phyloP scores from a whole-genome alignment of 2,888 invertebrate species.

The Rhopalosiphum nymphaeae region DNA sequence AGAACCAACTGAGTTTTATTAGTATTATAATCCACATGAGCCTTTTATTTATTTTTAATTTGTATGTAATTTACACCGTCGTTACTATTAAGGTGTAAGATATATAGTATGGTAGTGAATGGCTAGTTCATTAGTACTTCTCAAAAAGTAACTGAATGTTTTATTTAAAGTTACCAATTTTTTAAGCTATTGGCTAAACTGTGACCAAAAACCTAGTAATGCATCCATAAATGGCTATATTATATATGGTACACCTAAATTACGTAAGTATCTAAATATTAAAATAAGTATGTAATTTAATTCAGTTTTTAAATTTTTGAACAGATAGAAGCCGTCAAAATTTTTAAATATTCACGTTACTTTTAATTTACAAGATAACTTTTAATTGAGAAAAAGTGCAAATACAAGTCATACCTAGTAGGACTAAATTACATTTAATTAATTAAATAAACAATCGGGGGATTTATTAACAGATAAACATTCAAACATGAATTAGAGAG shows the following conservation, averaged over 20 bases:
- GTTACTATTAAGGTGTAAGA: not conserved
- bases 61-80: not conserved
- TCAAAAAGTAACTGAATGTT: not conserved
- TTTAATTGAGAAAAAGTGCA: conserved; percentile 26
- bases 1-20: not conserved
- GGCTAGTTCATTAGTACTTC: not conserved
- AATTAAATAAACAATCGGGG: not conserved
- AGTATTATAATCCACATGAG: not conserved
- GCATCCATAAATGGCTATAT: not conserved
- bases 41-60: not conserved
- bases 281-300: conserved; percentile 18
- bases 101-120: not conserved
- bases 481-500: not conserved
- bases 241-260: not conserved
- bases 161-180: not conserved
- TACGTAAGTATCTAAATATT: not conserved
- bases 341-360: not conserved
- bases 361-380: conserved; percentile 5
- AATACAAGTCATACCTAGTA: not conserved
- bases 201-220: not conserved
- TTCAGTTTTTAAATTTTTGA: conserved; percentile 36
- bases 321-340: not conserved
- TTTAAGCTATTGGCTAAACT: not conserved
- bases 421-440: not conserved
- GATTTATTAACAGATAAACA: not conserved